Evolutionary conservation across 2,113 vertebrate genomes (phyloP).

Genomic region (Peromyscus polionotus): DNA sequence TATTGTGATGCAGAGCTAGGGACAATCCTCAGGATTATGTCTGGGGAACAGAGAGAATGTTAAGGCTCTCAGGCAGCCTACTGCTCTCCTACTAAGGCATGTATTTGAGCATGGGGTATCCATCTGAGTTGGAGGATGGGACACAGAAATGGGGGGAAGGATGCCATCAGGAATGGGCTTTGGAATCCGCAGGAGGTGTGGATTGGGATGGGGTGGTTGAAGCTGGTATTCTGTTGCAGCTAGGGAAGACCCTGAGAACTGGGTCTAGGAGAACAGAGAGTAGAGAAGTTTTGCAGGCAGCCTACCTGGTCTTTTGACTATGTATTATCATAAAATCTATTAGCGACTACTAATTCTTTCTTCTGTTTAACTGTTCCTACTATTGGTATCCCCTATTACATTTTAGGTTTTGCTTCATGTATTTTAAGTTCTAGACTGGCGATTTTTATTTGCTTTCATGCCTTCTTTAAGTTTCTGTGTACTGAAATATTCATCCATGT

Average conservation of each 20-base stretch:
- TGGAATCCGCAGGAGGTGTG: background rate
- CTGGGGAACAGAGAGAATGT: background rate
- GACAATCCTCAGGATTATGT: background rate
- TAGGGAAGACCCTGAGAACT: background rate
- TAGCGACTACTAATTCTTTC: background rate
- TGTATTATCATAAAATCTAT: background rate
- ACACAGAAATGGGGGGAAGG: too few species aligned
- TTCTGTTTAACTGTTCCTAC: background rate
- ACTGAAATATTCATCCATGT: background rate
- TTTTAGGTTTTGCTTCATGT: background rate
- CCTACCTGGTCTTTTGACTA: background rate
- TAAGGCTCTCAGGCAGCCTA: too few species aligned
- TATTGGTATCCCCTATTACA: background rate
- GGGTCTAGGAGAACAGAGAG: background rate
- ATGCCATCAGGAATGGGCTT: background rate
- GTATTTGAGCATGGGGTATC: too few species aligned
- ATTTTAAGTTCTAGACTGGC: background rate
- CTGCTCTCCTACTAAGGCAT: too few species aligned
- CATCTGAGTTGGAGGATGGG: too few species aligned
- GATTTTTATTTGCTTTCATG: background rate
- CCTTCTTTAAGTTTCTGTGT: background rate
- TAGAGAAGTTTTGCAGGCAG: background rate
- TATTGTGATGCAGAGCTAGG: background rate
- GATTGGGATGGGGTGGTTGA: too few species aligned
- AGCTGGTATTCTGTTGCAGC: background rate